Base-by-base conservation (phyloP, 2,113 vertebrate genomes). In the Paedocypris sp. region DNA sequence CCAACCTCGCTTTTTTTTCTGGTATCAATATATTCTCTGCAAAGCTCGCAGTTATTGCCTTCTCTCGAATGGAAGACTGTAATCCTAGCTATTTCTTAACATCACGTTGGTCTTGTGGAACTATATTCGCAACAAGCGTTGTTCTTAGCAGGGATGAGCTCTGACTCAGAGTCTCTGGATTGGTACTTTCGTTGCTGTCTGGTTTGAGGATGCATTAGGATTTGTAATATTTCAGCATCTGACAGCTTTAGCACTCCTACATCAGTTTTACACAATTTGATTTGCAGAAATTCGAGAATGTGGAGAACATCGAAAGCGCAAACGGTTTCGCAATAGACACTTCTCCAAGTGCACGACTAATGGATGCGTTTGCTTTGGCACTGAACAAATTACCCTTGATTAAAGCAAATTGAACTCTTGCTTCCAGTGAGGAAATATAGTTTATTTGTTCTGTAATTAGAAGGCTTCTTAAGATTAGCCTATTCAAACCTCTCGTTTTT, bases 21-120 rank as follows among this genome's bases (percentile, higher is more conserved):
- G 20, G 19, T 61, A 60, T 67, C 29, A 63, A 64, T 63, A 41
- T 39, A 45, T 38, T 46, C 56, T 31, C 32, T 29, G 43, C 61
- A 71, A 64, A 60, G 61, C 60, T 56, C 13, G 31, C 60, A 10
- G 46, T 67, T 36, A 59, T 62, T 62, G 22, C 28, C 53, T 49
- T 32, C 36, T 50, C 35, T 9, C 33, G 52, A 59, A 54, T 60
- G 32, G 54, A 26, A 65, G 36, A 50, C 59, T 18, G 28, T 69
- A 69, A 69, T 66, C 70, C n/a, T 63, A 43, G 23, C 53, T 56
- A 32, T 66, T 66, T 63, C 46, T 51, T n/a, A n/a, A n/a, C n/a
- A 43, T 43, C 20, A 6, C 33, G 2, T 19, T 25, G 6, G 12
- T 32, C 46, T 28, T n/a, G 18, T 38, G 36, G 49, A 58, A 45